Conservation (phyloP, 2,888 invertebrate species). For the Chloroclystis v-ata region DNA sequence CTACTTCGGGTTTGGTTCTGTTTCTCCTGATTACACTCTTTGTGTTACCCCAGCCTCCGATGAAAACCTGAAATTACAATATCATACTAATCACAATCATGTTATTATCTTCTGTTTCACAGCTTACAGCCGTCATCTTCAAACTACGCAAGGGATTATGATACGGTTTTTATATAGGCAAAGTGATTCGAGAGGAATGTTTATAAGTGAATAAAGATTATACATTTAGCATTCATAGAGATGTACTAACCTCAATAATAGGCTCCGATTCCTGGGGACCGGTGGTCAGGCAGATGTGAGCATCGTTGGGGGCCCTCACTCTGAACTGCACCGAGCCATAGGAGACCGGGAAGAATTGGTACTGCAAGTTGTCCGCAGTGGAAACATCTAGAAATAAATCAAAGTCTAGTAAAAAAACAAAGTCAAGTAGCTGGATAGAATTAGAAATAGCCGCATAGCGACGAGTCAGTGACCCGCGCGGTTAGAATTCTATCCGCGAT, state of each 20-base stretch:
- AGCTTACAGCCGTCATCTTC: no score
- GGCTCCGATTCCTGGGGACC: conserved; percentile 84
- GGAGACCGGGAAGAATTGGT: conserved; percentile 86
- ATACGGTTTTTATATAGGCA: no score
- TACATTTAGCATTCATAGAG: not conserved
- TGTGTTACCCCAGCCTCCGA: conserved; percentile 92
- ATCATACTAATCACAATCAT: not conserved
- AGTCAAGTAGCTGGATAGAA: conserved; percentile 19
- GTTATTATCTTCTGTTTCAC: no score
- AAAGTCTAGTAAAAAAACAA: conserved; percentile 9
- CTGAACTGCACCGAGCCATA: conserved; percentile 86
- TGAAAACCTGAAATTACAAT: conserved; percentile 78
- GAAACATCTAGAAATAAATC: conserved; percentile 82
- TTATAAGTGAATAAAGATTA: no score
- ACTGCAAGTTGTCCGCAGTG: conserved; percentile 88
- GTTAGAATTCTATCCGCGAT: conserved; percentile 35
- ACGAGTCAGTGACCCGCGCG: conserved; percentile 26
- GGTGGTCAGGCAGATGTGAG: conserved; percentile 88
- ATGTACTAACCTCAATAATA: conserved; percentile 83
- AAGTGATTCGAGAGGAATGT: no score
- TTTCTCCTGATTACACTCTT: conserved; percentile 91
- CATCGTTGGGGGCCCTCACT: conserved; percentile 88
- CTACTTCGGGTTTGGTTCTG: conserved; percentile 85
- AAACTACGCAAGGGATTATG: no score
- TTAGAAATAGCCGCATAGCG: conserved; percentile 26